These are phyloP conservation scores for Taeniopygia guttata DNA, from an alignment of 2,797 vertebrate genomes.

Conservation along the genomic window DNA sequence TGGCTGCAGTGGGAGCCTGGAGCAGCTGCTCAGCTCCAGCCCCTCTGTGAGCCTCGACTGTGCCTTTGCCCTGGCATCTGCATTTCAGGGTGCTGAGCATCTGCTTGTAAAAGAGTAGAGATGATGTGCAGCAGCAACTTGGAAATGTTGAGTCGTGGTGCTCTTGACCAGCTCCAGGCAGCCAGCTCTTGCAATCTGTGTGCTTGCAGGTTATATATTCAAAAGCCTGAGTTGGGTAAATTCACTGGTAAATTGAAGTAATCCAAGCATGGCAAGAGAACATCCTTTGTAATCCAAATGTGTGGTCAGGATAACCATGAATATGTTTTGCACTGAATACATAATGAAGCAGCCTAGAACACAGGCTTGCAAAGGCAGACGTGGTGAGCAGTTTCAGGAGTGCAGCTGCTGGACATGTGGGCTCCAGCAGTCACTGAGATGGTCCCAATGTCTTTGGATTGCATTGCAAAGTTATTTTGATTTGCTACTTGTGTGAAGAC, in stretches of 20 bases:
- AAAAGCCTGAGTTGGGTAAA: background rate
- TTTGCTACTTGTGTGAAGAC: background rate
- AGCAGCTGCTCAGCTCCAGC: background rate
- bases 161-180: background rate
- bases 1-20: background rate
- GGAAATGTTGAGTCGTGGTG: background rate
- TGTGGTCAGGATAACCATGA: background rate
- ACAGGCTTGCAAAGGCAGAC: background rate
- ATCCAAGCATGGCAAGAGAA: background rate
- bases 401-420: background rate
- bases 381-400: background rate
- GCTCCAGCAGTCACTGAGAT: background rate
- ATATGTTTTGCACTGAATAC: background rate
- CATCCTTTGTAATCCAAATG: background rate
- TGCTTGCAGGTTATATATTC: background rate
- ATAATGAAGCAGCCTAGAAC: background rate
- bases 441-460: too few relatives aligned
- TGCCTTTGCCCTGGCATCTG: background rate
- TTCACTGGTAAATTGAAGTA: background rate
- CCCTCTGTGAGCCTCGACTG: accelerated
- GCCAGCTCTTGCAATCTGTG: background rate
- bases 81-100: background rate
- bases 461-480: background rate
- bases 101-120: background rate
- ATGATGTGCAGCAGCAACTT: background rate